Conservation (phyloP, 2,797 vertebrate genomes). For the Nannoperca australis region DNA sequence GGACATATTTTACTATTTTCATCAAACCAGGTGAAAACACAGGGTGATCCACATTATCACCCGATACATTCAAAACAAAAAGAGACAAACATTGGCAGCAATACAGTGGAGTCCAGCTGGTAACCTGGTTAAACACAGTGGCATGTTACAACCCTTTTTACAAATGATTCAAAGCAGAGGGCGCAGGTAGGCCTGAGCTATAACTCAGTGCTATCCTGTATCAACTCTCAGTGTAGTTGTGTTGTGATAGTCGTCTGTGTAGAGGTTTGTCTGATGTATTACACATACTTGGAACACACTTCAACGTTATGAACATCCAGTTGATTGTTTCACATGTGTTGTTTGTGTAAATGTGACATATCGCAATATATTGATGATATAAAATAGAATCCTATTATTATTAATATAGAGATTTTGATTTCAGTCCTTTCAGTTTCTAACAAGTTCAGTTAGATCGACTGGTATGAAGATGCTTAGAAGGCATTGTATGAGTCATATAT, state of each 20-base stretch:
- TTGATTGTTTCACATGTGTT: no score
- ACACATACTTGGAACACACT: neutral
- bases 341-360: neutral
- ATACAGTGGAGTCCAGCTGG: neutral
- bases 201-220: neutral
- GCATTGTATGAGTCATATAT: neutral
- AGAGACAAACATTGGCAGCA: neutral
- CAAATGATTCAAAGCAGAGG: neutral
- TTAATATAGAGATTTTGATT: neutral
- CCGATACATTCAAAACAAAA: neutral
- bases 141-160: neutral
- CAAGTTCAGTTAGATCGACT: neutral
- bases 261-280: neutral
- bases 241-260: neutral
- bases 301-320: neutral
- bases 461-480: neutral
- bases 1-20: neutral
- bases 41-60: neutral
- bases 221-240: neutral
- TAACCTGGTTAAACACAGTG: neutral
- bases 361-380: neutral
- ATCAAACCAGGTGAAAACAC: neutral
- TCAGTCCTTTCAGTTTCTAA: neutral
- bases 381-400: neutral
- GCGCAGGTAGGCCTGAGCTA: no score